Conservation (phyloP, 2,113 vertebrate genomes). For the Alosa alosa region DNA sequence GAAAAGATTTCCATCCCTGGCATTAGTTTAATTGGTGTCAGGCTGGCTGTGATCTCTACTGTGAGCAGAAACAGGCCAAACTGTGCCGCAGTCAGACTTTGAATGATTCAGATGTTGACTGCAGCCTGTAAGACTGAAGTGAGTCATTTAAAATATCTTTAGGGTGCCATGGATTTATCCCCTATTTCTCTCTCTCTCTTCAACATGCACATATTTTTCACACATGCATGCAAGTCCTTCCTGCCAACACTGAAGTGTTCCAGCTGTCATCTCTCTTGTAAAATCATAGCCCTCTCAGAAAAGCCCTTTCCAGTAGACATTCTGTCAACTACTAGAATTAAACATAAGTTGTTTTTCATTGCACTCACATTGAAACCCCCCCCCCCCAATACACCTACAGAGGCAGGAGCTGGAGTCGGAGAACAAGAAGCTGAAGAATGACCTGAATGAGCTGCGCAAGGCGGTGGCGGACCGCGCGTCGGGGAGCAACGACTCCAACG, state of each 20-base stretch:
- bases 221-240: neutral
- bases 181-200: neutral
- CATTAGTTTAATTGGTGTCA: neutral
- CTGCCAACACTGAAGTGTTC: neutral
- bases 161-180: neutral
- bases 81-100: neutral
- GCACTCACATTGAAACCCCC: no score
- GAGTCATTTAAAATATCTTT: neutral
- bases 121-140: neutral
- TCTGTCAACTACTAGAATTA: no score
- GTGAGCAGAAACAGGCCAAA: neutral
- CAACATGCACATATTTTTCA: neutral
- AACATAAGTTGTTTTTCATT: no score
- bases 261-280: neutral
- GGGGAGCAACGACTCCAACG: slow-evolving; percentile 57
- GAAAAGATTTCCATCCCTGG: neutral
- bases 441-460: slow-evolving; percentile 87
- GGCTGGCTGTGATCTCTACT: neutral
- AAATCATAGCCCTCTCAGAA: neutral
- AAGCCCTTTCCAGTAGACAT: neutral
- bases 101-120: slow-evolving; percentile 1
- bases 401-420: slow-evolving; percentile 91
- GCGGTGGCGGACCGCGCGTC: slow-evolving; percentile 67
- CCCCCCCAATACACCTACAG: slow-evolving; percentile 60
- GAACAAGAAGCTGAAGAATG: slow-evolving; percentile 95